Evolutionary conservation across 2,797 vertebrate genomes (phyloP).

Genomic region (Paedocypris micromegethes): DNA sequence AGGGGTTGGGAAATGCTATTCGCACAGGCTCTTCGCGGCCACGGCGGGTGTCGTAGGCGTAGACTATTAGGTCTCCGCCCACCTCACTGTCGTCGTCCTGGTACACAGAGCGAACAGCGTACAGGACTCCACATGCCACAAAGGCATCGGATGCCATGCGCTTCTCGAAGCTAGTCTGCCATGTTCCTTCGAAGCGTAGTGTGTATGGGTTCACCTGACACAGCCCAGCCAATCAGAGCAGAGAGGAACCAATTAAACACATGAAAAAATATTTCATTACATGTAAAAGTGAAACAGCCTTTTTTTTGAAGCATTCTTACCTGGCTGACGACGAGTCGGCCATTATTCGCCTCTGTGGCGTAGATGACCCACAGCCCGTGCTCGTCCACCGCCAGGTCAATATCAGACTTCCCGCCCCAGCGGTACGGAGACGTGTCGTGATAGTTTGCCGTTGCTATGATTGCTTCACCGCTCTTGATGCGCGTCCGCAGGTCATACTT

Average conservation of each 20-base stretch:
- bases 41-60: slow-evolving; percentile 85
- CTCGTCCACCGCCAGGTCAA: slow-evolving; percentile 90
- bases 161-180: slow-evolving; percentile 89
- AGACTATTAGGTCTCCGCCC: slow-evolving; percentile 81
- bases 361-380: slow-evolving; percentile 94
- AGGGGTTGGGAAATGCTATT: slow-evolving; percentile 87
- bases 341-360: slow-evolving; percentile 87
- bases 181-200: slow-evolving; percentile 86
- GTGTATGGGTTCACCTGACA: slow-evolving; percentile 89
- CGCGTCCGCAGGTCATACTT: slow-evolving; percentile 89
- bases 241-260: background rate
- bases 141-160: slow-evolving; percentile 89
- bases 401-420: slow-evolving; percentile 93
- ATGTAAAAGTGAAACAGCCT: too few species aligned
- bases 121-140: slow-evolving; percentile 90
- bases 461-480: slow-evolving; percentile 91
- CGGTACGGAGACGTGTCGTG: slow-evolving; percentile 92
- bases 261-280: too few species aligned
- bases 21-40: slow-evolving; percentile 75
- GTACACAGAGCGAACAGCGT: slow-evolving; percentile 84
- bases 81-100: slow-evolving; percentile 85
- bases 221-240: slow-evolving; percentile 1
- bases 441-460: slow-evolving; percentile 88
- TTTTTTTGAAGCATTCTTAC: slow-evolving; percentile 55
- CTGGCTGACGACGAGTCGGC: slow-evolving; percentile 86